Conservation (phyloP, 2,888 invertebrate genomes). For the Synanthedon myopaeformis region DNA sequence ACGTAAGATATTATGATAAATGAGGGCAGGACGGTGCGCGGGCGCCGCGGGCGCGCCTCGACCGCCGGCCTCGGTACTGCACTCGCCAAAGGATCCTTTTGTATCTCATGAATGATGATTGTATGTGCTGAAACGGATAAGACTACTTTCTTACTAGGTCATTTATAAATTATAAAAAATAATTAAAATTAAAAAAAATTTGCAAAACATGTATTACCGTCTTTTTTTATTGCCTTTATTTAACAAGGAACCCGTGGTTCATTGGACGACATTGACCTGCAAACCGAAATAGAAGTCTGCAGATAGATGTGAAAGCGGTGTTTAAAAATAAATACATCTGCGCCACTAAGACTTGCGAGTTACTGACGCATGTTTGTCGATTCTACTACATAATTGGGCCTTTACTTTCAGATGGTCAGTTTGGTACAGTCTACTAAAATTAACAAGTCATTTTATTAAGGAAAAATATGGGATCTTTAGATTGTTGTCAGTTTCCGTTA, state of each 20-base stretch:
- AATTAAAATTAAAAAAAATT: conserved; percentile 67
- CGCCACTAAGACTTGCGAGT: too few species aligned
- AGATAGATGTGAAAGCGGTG: too few species aligned
- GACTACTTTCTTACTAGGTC: conserved; percentile 73
- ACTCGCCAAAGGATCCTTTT: conserved; percentile 71
- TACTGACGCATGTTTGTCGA: too few species aligned
- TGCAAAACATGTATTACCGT: conserved; percentile 45
- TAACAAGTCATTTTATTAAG: too few species aligned
- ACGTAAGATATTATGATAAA: conserved; percentile 72
- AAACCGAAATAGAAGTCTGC: conserved; percentile 31
- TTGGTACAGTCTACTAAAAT: too few species aligned
- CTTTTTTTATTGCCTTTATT: conserved; percentile 23
- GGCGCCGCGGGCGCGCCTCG: conserved; percentile 60
- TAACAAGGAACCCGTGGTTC: conserved; percentile 8
- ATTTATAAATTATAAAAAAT: conserved; percentile 72
- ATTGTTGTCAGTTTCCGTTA: too few species aligned
- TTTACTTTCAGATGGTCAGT: too few species aligned
- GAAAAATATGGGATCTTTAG: too few species aligned
- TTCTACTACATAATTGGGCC: too few species aligned
- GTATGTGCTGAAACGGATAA: conserved; percentile 73
- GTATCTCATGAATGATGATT: conserved; percentile 72
- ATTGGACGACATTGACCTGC: conserved; percentile 51
- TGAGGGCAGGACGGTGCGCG: conserved; percentile 62
- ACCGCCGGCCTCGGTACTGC: conserved; percentile 65
- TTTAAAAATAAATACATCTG: too few species aligned